These are phyloP conservation scores for Theodoxus fluviatilis DNA, from an alignment of 2,888 invertebrate genomes.

Conservation along the genomic window DNA sequence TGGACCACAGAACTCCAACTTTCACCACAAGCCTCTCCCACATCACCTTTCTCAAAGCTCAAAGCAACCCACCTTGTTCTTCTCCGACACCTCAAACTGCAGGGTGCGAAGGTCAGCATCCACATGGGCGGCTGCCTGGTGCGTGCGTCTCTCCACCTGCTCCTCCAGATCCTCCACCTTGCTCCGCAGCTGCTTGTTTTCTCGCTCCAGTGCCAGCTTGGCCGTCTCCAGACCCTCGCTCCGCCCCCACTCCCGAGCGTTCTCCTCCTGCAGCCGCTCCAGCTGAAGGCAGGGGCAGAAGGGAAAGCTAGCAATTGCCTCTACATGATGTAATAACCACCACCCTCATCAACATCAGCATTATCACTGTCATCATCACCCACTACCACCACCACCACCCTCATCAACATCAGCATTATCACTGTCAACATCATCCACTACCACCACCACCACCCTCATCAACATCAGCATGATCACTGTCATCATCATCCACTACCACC, in stretches of 20 bases:
- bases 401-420: too few species aligned
- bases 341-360: too few species aligned
- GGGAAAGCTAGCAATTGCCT: background rate
- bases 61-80: slow-evolving; percentile 58
- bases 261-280: slow-evolving; percentile 87
- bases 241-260: slow-evolving; percentile 92
- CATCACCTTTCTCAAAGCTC: background rate
- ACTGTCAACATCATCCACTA: too few species aligned
- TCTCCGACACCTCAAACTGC: slow-evolving; percentile 64
- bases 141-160: slow-evolving; percentile 70
- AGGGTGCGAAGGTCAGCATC: slow-evolving; percentile 63
- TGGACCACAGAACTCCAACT: too few species aligned
- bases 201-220: slow-evolving; percentile 83
- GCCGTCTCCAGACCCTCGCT: slow-evolving; percentile 89
- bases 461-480: too few species aligned
- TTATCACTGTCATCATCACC: too few species aligned
- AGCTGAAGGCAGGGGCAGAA: slow-evolving; percentile 68
- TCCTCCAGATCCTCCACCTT: slow-evolving; percentile 78
- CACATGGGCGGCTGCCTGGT: slow-evolving; percentile 52
- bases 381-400: too few species aligned
- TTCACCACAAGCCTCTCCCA: too few species aligned
- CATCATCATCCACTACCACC: too few species aligned
- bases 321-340: too few species aligned
- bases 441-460: too few species aligned
- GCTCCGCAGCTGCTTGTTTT: slow-evolving; percentile 81